phyloP scores from a whole-genome alignment of 2,113 vertebrate species.

The Stegostoma tigrinum region DNA sequence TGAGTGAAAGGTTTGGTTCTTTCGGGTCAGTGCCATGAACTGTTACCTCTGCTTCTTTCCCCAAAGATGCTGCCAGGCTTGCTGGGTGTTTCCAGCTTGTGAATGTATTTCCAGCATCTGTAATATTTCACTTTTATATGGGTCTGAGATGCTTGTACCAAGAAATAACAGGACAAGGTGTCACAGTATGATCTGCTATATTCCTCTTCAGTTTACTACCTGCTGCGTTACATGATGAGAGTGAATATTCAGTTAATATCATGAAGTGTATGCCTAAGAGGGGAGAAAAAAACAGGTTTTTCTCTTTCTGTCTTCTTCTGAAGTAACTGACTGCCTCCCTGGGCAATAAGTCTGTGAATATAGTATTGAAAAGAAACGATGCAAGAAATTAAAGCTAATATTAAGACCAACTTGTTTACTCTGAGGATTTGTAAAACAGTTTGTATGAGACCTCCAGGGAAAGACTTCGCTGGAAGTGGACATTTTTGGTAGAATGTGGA shows the following conservation, averaged over 20 bases:
- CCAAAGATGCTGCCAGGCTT: too few species aligned
- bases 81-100: too few species aligned
- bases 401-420: too few species aligned
- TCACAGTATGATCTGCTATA: not conserved
- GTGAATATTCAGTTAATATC: not conserved
- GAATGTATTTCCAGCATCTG: too few species aligned
- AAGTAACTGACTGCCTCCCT: not conserved
- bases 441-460: too few species aligned
- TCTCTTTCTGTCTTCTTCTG: not conserved
- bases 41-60: too few species aligned
- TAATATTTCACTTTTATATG: too few species aligned
- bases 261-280: not conserved
- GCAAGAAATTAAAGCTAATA: not conserved
- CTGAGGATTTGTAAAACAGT: too few species aligned
- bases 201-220: not conserved
- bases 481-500: too few species aligned
- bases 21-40: not conserved
- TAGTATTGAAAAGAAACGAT: not conserved
- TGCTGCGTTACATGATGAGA: not conserved
- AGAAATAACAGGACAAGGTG: not conserved
- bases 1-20: not conserved
- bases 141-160: not conserved
- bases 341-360: not conserved
- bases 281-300: not conserved
- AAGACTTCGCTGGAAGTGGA: too few species aligned